Evolutionary conservation across 2,888 invertebrate genomes (phyloP).

Genomic region (Eupithecia pulchellata): DNA sequence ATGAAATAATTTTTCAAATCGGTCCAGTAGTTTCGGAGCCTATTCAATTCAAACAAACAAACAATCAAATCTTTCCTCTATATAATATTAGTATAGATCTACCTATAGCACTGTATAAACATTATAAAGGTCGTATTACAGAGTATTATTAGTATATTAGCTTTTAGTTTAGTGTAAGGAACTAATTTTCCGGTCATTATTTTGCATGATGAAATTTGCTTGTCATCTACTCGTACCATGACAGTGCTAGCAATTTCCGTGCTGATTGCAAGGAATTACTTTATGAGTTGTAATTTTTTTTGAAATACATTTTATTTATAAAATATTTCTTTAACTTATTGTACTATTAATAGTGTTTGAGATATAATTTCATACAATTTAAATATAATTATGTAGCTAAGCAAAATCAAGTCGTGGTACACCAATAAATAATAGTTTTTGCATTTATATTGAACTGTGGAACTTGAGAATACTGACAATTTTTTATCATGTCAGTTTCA

Average conservation of each 20-base stretch:
- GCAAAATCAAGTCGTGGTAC: not conserved
- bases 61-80: no score
- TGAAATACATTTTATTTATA: no score
- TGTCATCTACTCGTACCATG: not conserved
- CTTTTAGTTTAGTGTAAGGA: constrained; percentile 58
- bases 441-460: constrained; percentile 61
- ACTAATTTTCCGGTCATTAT: not conserved
- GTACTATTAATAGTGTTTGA: no score
- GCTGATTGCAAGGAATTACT: no score
- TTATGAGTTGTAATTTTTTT: not conserved
- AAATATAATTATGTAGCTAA: not conserved
- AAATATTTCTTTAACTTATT: no score
- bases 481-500: not conserved
- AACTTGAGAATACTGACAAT: constrained; percentile 54
- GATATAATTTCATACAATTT: no score
- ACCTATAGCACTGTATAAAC: no score
- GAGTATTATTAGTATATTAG: constrained; percentile 73
- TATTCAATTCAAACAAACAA: no score
- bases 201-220: not conserved
- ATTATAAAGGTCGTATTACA: constrained; percentile 54
- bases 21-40: no score
- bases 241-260: not conserved
- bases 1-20: no score
- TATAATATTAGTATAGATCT: no score
- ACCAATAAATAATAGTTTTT: constrained; percentile 26